Conservation (phyloP, 1,140 invertebrate genomes). For the Penaeus vannamei region DNA sequence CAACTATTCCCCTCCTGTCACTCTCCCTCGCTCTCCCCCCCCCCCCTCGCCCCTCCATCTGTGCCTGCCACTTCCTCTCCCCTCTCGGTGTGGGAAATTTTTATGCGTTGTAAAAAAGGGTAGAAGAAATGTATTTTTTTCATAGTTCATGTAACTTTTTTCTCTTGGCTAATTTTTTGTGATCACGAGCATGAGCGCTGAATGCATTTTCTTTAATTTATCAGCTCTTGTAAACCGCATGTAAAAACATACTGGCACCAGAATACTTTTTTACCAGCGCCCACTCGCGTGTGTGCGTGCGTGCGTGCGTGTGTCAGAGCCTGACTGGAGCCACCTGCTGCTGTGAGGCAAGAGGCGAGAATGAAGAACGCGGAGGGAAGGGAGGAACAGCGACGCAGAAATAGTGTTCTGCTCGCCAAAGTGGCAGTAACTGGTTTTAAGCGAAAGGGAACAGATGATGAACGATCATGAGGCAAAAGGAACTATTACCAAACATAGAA, state of each 20-base stretch:
- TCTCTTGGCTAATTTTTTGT: not conserved
- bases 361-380: not conserved
- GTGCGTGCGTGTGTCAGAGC: not conserved
- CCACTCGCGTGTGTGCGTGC: too few relatives aligned
- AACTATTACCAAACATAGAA: too few relatives aligned
- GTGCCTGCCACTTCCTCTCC: not conserved
- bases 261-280: too few relatives aligned
- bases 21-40: not conserved
- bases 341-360: not conserved
- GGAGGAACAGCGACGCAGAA: not conserved
- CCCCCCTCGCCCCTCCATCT: not conserved
- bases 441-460: too few relatives aligned
- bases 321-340: constrained; percentile 56
- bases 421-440: too few relatives aligned
- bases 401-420: too few relatives aligned
- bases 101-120: not conserved
- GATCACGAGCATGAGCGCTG: too few relatives aligned
- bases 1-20: not conserved
- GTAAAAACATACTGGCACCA: too few relatives aligned
- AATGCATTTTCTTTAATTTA: too few relatives aligned
- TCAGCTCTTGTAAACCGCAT: too few relatives aligned
- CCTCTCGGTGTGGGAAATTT: not conserved
- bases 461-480: too few relatives aligned
- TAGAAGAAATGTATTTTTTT: not conserved
- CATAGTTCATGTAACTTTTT: not conserved